These are phyloP conservation scores for Epinotia nisella DNA, from an alignment of 2,888 invertebrate genomes.

Conservation along the genomic window DNA sequence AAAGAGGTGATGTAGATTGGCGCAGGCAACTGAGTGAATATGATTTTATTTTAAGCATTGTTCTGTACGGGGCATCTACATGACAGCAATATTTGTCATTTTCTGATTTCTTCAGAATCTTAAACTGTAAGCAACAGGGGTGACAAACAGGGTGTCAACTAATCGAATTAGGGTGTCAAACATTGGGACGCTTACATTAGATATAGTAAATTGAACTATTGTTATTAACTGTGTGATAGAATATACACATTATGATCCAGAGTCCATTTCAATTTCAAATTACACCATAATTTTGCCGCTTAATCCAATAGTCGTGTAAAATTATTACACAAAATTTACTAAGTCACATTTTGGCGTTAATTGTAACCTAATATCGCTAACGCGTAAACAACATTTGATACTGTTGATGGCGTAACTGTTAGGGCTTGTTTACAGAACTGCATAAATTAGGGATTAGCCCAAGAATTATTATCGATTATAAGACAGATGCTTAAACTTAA, in stretches of 20 bases:
- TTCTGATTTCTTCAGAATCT: too few species aligned
- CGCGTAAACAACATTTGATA: conserved; percentile 20
- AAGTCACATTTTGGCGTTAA: conserved; percentile 20
- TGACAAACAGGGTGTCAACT: too few species aligned
- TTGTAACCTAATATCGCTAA: conserved; percentile 31
- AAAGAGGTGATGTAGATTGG: too few species aligned
- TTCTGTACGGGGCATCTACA: too few species aligned
- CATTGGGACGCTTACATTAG: neutral
- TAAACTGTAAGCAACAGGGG: too few species aligned
- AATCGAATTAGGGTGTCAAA: too few species aligned
- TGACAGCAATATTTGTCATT: too few species aligned
- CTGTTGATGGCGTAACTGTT: conserved; percentile 4
- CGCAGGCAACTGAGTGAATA: too few species aligned
- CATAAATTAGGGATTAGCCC: neutral
- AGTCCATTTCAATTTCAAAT: neutral
- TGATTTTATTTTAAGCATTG: too few species aligned
- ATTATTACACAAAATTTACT: conserved; percentile 29
- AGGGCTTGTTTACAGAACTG: conserved; percentile 16
- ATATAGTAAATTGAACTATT: neutral
- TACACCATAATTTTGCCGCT: neutral
- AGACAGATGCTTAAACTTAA: neutral
- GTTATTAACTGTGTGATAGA: too few species aligned
- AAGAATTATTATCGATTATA: too few species aligned
- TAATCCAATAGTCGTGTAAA: conserved; percentile 10
- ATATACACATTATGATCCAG: too few species aligned